Evolutionary conservation across 2,797 vertebrate genomes (phyloP), one percentile per base, ranked within the genome.

Genomic region (Euthynnus affinis): DNA sequence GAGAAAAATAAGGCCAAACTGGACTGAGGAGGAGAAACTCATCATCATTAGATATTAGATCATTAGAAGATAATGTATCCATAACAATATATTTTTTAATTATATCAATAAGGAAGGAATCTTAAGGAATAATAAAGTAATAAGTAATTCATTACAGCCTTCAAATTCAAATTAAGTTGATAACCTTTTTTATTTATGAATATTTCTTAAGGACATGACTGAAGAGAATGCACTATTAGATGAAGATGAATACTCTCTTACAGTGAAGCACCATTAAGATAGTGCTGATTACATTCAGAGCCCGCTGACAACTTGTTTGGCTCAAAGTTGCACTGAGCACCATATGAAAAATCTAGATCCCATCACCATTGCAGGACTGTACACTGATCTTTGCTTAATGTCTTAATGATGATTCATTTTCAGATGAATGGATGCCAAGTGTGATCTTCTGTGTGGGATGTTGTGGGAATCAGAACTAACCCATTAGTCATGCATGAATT

Each of bases 401-500:
- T 56, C 20, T 34, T 74, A 55, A 74, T 71, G 56, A 81, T 70
- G 59, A 82, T 81, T 79, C 0, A 71, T 79, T 81, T 73, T 32
- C 52, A 71, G 46, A 70, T 4, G n/a, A 75, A 64, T 68, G 27
- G 59, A 73, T 48, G 63, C 73, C 67, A 89, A 80, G 66, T 60
- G 23, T 64, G 71, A 82, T 65, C 52, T 57, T 79, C 56, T 59
- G 53, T 58, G 73, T 34, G 85, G 55, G 58, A 61, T 62, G 37
- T 32, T 66, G 48, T 87, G 74, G 49, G 75, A 86, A 72, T 76
- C 25, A 65, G 60, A 72, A 59, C 6, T 9, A 46, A 64, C 40
- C 58, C 55, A 53, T 86, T 76, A 46, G 74, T 85, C 79, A 87
- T 52, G 67, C 60, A 55, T 51, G 51, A 42, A 76, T 63, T 59